Evolutionary conservation across 2,797 vertebrate genomes (phyloP).

Genomic region (Arnoldichthys spilopterus): DNA sequence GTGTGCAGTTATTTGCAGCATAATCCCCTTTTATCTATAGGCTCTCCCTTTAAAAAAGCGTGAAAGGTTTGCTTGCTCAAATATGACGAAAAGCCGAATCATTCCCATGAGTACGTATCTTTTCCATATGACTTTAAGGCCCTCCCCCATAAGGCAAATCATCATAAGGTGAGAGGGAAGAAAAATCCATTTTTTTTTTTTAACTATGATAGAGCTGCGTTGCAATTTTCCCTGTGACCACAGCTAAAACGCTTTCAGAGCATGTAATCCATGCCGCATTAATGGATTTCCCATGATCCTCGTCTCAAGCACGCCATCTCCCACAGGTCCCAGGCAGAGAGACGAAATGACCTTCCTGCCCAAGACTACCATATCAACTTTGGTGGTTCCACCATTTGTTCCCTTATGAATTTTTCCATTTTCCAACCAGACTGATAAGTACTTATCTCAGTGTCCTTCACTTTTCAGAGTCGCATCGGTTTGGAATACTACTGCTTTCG

Average conservation of each 20-base stretch:
- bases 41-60: too few relatives aligned
- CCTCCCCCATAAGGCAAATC: conserved; percentile 22
- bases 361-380: conserved; percentile 41
- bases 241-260: conserved; percentile 45
- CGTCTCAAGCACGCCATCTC: conserved; percentile 6
- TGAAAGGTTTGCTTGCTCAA: too few relatives aligned
- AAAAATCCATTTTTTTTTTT: conserved; percentile 34
- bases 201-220: conserved; percentile 12
- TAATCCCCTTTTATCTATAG: too few relatives aligned
- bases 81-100: too few relatives aligned
- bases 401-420: conserved; percentile 36
- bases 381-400: conserved; percentile 22
- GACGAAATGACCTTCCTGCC: conserved; percentile 19
- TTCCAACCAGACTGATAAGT: conserved; percentile 40
- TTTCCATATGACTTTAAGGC: too few relatives aligned
- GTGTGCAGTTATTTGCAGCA: too few relatives aligned
- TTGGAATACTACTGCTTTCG: conserved; percentile 8
- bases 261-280: conserved; percentile 32
- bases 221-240: conserved; percentile 37
- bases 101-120: too few relatives aligned
- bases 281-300: conserved; percentile 55
- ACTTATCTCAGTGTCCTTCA: conserved; percentile 22
- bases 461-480: conserved; percentile 5
- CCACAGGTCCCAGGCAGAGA: conserved; percentile 35
- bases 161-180: conserved; percentile 28